phyloP scores from a whole-genome alignment of 2,888 invertebrate genomes.

The Pandemis cinnamomeana region DNA sequence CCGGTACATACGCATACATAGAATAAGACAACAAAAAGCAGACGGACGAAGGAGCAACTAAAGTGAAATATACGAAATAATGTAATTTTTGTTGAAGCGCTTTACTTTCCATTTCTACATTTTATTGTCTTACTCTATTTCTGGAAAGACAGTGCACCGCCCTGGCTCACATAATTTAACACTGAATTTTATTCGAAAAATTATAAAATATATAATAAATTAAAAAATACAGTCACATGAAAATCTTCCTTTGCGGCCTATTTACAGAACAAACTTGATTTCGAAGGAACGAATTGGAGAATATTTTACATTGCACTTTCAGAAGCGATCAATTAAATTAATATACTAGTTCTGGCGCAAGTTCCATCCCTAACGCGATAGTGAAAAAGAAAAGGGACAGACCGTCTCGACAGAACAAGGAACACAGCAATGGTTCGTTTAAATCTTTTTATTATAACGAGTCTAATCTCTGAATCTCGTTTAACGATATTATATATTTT shows the following conservation, averaged over 20 bases:
- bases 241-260: too few relatives aligned
- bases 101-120: too few relatives aligned
- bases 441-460: not conserved
- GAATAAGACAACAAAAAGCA: too few relatives aligned
- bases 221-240: too few relatives aligned
- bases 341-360: not conserved
- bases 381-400: not conserved
- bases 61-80: too few relatives aligned
- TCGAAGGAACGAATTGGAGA: not conserved
- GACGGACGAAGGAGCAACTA: too few relatives aligned
- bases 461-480: not conserved
- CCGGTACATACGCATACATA: too few relatives aligned
- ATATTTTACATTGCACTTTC: not conserved
- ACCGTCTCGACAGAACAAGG: not conserved
- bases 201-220: not conserved
- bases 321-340: not conserved
- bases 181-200: not conserved
- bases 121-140: not conserved
- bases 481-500: not conserved
- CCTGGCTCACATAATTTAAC: slow-evolving; percentile 1
- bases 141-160: not conserved
- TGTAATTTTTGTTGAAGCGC: too few relatives aligned
- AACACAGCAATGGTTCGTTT: not conserved
- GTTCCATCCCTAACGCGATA: not conserved
- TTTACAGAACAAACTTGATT: too few relatives aligned